Base-by-base conservation (phyloP, 2,797 vertebrate genomes). In the Loris lydekkerianus region DNA sequence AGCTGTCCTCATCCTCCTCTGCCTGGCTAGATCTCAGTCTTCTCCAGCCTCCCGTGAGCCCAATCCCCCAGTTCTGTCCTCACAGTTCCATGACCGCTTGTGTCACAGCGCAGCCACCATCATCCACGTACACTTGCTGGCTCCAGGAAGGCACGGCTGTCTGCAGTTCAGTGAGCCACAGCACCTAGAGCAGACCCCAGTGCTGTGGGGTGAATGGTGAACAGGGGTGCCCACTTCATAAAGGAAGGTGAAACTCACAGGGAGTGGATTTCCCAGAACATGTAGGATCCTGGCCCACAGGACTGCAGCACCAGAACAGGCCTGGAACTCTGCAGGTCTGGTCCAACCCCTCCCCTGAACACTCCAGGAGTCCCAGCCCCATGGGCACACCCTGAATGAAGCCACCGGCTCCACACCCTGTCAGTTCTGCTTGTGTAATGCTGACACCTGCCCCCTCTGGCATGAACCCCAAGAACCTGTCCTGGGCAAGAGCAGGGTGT, bases 331-430 rank as follows among this genome's bases (percentile, higher is more conserved):
- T 11, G 3, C 6, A 56, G 49, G 10, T 40, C 63, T 25, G 15
- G 18, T 34, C n/a, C n/a, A 37, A 58, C 18, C 29, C 5, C 43
- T 65, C 72, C 6, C 14, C 7, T 3, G 1, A 31, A 61, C 5
- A 37, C 7, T 3, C 10, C 4, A 10, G 82, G 34, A 82, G 25
- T 7, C 27, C 61, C 37, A 0, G 49, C 72, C 58, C 61, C 2
- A 17, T 0, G 0, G 46, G 2, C 15, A 13, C 14, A 0, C 15
- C 46, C 10, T 56, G 58, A 72, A 27, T 14, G 21, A 58, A 70
- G 83, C 43, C 49, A 15, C 40, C 53, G 4, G 7, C 18, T 15
- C 13, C 53, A 63, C 0, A 0, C 7, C 29, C 31, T 0, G 25
- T 40, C 31, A 67, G 56, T 15, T 67, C 27, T 46, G 9, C 81